Conservation (phyloP, 2,113 vertebrate genomes). For the Vidua chalybeata region DNA sequence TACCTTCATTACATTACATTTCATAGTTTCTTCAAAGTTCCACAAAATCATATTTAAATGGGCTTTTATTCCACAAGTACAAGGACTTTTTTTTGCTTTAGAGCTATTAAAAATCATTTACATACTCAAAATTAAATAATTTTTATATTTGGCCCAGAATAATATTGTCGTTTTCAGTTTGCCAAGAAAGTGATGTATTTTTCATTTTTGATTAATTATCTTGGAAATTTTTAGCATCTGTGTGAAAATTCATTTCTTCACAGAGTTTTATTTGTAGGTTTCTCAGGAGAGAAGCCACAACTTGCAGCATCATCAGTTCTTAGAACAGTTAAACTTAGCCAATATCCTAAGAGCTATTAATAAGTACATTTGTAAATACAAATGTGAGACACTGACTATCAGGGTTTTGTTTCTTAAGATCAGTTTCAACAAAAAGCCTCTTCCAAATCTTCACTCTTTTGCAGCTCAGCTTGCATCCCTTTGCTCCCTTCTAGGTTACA, state of each 20-base stretch:
- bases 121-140: not conserved
- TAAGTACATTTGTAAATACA: not conserved
- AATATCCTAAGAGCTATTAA: not conserved
- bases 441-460: not conserved
- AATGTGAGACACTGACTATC: not conserved
- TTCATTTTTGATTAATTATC: not conserved
- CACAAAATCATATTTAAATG: not conserved
- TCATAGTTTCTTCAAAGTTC: not conserved
- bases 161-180: not conserved
- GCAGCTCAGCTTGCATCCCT: not conserved
- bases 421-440: not conserved
- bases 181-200: not conserved
- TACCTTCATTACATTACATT: not conserved
- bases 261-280: not conserved
- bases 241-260: not conserved
- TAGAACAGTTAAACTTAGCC: not conserved
- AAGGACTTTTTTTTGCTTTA: not conserved
- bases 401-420: not conserved
- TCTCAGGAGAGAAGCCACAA: not conserved
- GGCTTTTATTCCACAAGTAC: not conserved
- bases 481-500: not conserved
- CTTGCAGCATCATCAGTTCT: slow-evolving; percentile 26
- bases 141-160: not conserved
- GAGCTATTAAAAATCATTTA: not conserved
- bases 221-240: not conserved